These are phyloP conservation scores for Papilio glaucus DNA, from an alignment of 1,140 invertebrate genomes.

Conservation along the genomic window DNA sequence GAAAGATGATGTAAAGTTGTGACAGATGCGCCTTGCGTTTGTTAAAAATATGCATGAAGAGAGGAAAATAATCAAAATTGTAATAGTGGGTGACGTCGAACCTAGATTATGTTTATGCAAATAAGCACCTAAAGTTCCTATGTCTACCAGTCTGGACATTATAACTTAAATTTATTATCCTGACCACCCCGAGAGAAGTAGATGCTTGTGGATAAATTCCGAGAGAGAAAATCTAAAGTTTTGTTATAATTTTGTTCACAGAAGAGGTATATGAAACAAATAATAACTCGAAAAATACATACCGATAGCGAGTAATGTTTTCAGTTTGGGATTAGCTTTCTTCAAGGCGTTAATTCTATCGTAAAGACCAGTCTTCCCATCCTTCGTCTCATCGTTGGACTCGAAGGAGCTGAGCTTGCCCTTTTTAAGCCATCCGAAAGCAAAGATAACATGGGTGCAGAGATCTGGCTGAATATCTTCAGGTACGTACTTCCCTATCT, in stretches of 20 bases:
- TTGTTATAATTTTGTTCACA: not conserved
- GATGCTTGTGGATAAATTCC: too few species aligned
- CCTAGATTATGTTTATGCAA: too few species aligned
- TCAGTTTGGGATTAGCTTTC: constrained; percentile 94
- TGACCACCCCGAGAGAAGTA: too few species aligned
- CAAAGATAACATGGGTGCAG: constrained; percentile 98
- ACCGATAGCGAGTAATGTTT: constrained; percentile 95
- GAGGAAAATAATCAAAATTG: too few species aligned
- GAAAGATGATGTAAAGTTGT: too few species aligned
- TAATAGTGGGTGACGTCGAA: too few species aligned
- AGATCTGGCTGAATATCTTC: constrained; percentile 97
- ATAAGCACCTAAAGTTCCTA: too few species aligned
- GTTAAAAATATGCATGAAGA: too few species aligned
- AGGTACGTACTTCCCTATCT: constrained; percentile 95
- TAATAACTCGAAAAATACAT: constrained; percentile 62
- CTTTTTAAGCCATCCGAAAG: constrained; percentile 98
- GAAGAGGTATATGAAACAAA: not conserved
- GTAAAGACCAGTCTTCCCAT: constrained; percentile 95
- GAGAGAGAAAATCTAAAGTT: too few species aligned
- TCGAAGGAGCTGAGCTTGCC: constrained; percentile 96
- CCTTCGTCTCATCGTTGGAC: constrained; percentile 95
- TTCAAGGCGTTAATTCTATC: constrained; percentile 93
- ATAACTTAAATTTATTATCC: too few species aligned
- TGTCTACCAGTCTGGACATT: too few species aligned
- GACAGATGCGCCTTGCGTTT: too few species aligned